These are phyloP conservation scores for Dolichomitus sp. DNA, from an alignment of 2,888 invertebrate genomes.

Conservation along the genomic window DNA sequence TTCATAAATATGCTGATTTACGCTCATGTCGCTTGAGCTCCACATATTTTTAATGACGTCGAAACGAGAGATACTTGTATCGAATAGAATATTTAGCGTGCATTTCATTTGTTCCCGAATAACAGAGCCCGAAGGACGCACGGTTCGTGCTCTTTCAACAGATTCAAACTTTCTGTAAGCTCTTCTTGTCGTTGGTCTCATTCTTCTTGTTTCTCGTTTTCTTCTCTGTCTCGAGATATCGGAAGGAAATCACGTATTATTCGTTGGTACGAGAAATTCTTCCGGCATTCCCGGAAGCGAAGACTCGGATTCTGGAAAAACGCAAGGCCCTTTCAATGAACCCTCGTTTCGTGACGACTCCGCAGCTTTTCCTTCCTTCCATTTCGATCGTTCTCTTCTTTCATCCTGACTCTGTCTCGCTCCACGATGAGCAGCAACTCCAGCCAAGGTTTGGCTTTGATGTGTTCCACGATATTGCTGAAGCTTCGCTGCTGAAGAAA, in stretches of 20 bases:
- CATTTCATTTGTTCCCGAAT: neutral
- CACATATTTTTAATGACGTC: neutral
- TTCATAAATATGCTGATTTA: neutral
- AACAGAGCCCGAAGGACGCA: constrained; percentile 17
- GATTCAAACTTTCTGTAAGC: neutral
- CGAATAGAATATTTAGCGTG: constrained; percentile 2
- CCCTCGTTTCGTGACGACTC: constrained; percentile 17
- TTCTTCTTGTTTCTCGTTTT: constrained; percentile 19
- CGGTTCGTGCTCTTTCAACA: constrained; percentile 44
- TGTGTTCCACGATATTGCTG: neutral
- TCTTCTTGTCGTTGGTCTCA: neutral
- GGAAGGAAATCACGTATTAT: constrained; percentile 66
- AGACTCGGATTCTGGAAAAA: constrained; percentile 55
- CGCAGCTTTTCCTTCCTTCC: constrained; percentile 21
- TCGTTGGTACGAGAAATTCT: constrained; percentile 55
- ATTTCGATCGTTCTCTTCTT: constrained; percentile 11
- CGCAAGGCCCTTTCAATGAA: constrained; percentile 52
- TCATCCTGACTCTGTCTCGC: neutral
- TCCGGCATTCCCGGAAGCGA: constrained; percentile 51
- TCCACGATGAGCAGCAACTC: neutral
- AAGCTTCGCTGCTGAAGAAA: neutral
- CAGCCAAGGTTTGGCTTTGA: constrained; percentile 23
- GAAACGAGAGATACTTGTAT: neutral
- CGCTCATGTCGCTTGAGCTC: neutral
- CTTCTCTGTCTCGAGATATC: constrained; percentile 56